phyloP scores from a whole-genome alignment of 2,888 invertebrate species.

The Drosophila kambysellisi region DNA sequence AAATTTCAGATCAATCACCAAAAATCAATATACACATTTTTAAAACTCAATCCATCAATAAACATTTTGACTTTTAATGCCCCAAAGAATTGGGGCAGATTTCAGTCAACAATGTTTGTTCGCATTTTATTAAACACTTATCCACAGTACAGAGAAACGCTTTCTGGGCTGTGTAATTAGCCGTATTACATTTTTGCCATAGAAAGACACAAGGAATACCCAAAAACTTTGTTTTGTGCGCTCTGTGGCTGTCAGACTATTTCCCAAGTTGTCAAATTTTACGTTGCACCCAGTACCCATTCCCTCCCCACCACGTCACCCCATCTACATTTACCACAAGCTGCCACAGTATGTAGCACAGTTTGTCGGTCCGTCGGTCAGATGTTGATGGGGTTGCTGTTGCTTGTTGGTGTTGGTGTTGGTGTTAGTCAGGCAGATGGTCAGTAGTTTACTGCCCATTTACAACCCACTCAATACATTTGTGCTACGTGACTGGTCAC shows the following conservation, averaged over 20 bases:
- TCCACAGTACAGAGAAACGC: slow-evolving; percentile 40
- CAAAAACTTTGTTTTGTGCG: slow-evolving; percentile 70
- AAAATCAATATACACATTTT: neutral
- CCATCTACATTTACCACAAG: slow-evolving; percentile 39
- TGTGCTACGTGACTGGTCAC: slow-evolving; percentile 78
- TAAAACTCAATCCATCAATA: slow-evolving; percentile 15
- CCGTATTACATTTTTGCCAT: slow-evolving; percentile 77
- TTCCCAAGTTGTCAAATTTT: slow-evolving; percentile 80
- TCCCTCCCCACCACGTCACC: neutral
- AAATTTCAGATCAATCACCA: slow-evolving; percentile 4
- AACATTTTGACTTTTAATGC: neutral
- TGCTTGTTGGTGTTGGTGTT: slow-evolving; percentile 10
- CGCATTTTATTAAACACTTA: neutral
- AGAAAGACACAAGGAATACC: slow-evolving; percentile 72
- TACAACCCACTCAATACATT: slow-evolving; percentile 76
- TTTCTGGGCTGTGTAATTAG: slow-evolving; percentile 71
- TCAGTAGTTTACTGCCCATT: slow-evolving; percentile 73
- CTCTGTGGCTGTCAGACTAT: slow-evolving; percentile 72
- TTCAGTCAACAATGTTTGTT: slow-evolving; percentile 19
- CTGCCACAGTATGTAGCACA: slow-evolving; percentile 53
- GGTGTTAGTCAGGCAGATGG: slow-evolving; percentile 51
- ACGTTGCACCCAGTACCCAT: slow-evolving; percentile 54
- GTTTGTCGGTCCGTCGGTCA: slow-evolving; percentile 44
- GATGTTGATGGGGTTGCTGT: slow-evolving; percentile 19
- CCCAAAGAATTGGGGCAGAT: neutral